Evolutionary conservation across 2,113 vertebrate genomes (phyloP).

Genomic region (Sphaerodactylus townsendi): DNA sequence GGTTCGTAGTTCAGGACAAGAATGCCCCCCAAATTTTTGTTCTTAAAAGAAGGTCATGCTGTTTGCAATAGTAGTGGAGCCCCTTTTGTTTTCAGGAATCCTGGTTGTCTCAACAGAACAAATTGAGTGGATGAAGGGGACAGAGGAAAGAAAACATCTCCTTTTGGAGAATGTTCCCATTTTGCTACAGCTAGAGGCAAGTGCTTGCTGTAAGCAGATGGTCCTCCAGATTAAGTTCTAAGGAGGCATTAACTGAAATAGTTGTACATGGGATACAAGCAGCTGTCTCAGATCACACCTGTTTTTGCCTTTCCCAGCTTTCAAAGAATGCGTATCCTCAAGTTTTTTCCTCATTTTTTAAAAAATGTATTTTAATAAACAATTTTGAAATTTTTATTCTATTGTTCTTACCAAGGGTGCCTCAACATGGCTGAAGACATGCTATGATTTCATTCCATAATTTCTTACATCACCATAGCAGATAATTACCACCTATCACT

Average conservation of each 20-base stretch:
- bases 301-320: slow-evolving; percentile 68
- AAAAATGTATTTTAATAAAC: not conserved
- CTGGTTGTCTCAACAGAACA: slow-evolving; percentile 33
- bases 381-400: not conserved
- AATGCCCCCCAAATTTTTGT: not conserved
- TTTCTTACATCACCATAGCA: not conserved
- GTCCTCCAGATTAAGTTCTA: slow-evolving; percentile 72
- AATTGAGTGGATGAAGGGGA: not conserved
- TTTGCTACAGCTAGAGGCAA: slow-evolving; percentile 36
- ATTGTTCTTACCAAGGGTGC: not conserved
- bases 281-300: slow-evolving; percentile 72
- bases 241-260: slow-evolving; percentile 65
- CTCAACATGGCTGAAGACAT: too few species aligned
- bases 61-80: not conserved
- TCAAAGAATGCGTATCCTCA: slow-evolving; percentile 70
- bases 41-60: slow-evolving; percentile 14
- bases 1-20: not conserved
- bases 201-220: slow-evolving; percentile 69
- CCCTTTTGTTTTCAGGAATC: slow-evolving; percentile 20
- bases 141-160: not conserved
- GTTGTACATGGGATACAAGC: slow-evolving; percentile 55
- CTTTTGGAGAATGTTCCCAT: not conserved
- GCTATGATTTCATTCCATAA: not conserved
- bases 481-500: not conserved
- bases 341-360: slow-evolving; percentile 21